These are phyloP conservation scores for Pseudomugil gertrudae DNA, from an alignment of 2,797 vertebrate genomes.

Conservation along the genomic window DNA sequence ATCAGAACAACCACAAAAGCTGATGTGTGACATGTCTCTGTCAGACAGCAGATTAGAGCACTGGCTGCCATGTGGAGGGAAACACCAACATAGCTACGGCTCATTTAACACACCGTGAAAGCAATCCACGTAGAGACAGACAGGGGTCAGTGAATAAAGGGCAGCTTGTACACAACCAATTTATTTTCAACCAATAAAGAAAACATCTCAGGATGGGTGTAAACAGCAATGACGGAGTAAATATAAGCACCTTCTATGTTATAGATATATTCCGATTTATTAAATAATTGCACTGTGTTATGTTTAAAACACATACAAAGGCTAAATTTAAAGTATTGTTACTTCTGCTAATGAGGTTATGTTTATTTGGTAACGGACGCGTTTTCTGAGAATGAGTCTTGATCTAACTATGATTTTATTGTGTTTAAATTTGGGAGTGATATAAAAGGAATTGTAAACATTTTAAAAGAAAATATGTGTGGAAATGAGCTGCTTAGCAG, in stretches of 20 bases:
- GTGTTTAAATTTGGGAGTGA: too few relatives aligned
- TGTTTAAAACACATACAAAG: not conserved
- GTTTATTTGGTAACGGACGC: too few relatives aligned
- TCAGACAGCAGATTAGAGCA: slow-evolving; percentile 69
- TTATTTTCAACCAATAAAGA: slow-evolving; percentile 71
- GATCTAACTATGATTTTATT: too few relatives aligned
- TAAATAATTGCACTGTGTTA: not conserved
- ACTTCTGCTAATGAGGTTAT: too few relatives aligned
- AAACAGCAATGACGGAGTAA: slow-evolving; percentile 29
- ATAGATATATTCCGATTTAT: slow-evolving; percentile 10
- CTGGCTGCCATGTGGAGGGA: slow-evolving; percentile 31
- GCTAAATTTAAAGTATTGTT: not conserved
- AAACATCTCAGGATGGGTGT: slow-evolving; percentile 60
- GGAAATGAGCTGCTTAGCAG: too few relatives aligned
- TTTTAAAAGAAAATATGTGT: too few relatives aligned
- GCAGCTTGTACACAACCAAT: slow-evolving; percentile 71
- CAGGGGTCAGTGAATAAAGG: slow-evolving; percentile 72
- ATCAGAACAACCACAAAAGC: slow-evolving; percentile 66
- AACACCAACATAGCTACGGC: slow-evolving; percentile 77
- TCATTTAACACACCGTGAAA: slow-evolving; percentile 79
- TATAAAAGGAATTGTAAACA: too few relatives aligned
- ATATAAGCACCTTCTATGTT: slow-evolving; percentile 28
- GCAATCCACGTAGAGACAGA: slow-evolving; percentile 70
- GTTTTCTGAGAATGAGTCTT: too few relatives aligned
- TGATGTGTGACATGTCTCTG: slow-evolving; percentile 64